phyloP scores from a whole-genome alignment of 2,797 vertebrate genomes.

The Eulemur rubriventer region DNA sequence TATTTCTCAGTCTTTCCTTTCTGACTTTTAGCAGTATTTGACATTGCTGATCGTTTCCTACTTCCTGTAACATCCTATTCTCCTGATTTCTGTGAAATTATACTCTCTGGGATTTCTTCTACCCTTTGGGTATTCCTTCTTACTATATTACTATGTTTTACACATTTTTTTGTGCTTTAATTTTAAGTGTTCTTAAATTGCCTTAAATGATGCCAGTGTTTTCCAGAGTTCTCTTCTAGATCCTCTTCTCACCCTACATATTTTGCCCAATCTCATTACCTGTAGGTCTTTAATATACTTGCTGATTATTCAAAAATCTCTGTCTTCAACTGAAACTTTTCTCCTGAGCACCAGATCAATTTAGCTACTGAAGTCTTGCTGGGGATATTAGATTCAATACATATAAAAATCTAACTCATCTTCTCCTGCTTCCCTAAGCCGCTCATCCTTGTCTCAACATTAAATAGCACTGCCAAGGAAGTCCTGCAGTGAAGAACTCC shows the following conservation, averaged over 20 bases:
- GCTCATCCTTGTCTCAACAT: not conserved
- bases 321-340: not conserved
- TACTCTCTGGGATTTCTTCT: not conserved
- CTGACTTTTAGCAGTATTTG: not conserved
- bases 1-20: not conserved
- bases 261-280: not conserved
- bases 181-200: not conserved
- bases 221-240: not conserved
- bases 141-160: not conserved
- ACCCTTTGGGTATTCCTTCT: not conserved
- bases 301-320: not conserved
- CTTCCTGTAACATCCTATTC: not conserved
- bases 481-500: not conserved
- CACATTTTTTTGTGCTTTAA: not conserved
- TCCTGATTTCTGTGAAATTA: not conserved
- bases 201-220: not conserved
- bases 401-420: not conserved
- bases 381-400: not conserved
- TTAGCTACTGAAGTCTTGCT: not conserved
- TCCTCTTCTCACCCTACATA: not conserved
- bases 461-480: not conserved
- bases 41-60: not conserved
- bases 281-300: not conserved
- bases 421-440: not conserved
- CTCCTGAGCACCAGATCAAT: not conserved